A percentile compares a stretch with the other conserved stretches of the same genome.
These are phyloP conservation scores for Exocentrus adspersus DNA, from an alignment of 2,888 invertebrate species.

Conservation along the genomic window DNA sequence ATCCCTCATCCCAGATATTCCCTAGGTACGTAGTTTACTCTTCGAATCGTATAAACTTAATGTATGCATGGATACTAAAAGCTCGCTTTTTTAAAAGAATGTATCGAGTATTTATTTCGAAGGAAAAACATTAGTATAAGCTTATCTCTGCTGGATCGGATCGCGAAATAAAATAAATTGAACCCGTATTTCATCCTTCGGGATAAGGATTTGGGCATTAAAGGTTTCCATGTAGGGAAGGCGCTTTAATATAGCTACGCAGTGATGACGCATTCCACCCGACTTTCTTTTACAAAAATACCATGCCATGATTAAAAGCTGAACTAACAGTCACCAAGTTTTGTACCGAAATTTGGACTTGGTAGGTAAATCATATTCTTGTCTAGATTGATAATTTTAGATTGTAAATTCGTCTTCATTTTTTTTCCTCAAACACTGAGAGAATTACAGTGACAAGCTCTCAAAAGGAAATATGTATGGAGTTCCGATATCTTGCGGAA, in stretches of 20 bases:
- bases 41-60: neutral
- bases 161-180: neutral
- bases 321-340: neutral
- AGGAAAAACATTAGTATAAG: neutral
- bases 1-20: no score
- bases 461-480: neutral
- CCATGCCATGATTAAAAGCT: neutral
- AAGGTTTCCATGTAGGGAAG: neutral
- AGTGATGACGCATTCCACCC: no score
- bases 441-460: neutral
- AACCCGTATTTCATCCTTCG: neutral
- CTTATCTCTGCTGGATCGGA: neutral
- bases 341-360: no score
- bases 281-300: no score
- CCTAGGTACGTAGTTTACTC: neutral
- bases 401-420: no score
- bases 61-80: conserved; percentile 3
- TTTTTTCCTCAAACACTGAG: neutral
- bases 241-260: no score
- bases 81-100: neutral
- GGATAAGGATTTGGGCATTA: neutral
- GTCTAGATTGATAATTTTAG: no score
- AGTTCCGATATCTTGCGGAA: neutral
- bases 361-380: no score
- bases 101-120: neutral